A percentile compares a stretch with the other conserved stretches of the same genome.
These are phyloP conservation scores for Dryobates pubescens DNA, from an alignment of 2,797 vertebrate genomes.

Conservation along the genomic window DNA sequence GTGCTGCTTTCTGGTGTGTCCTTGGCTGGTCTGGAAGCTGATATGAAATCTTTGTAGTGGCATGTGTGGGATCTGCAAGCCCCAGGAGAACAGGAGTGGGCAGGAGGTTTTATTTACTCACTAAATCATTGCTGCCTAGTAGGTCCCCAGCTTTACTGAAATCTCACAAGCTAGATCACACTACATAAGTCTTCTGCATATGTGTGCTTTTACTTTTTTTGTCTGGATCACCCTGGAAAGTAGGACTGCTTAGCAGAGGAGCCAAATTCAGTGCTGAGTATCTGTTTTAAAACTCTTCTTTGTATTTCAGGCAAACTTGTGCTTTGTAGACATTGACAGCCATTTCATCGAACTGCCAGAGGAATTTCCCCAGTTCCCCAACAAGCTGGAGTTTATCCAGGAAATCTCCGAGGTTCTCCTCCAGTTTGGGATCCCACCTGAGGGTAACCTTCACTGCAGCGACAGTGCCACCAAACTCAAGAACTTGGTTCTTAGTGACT, in stretches of 20 bases:
- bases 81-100: background rate
- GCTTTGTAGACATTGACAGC: conserved; percentile 98
- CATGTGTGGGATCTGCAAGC: background rate
- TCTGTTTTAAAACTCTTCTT: background rate
- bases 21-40: background rate
- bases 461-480: conserved; percentile 81
- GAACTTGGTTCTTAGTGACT: conserved; percentile 88
- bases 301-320: conserved; percentile 90
- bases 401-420: conserved; percentile 92
- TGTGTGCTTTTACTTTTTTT: background rate
- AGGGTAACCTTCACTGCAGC: conserved; percentile 79
- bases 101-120: background rate
- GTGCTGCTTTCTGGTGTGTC: background rate
- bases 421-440: conserved; percentile 86
- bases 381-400: conserved; percentile 91
- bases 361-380: conserved; percentile 93
- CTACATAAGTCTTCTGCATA: background rate
- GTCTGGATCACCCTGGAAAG: background rate
- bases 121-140: background rate
- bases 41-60: background rate
- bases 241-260: background rate
- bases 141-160: background rate
- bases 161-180: background rate
- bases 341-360: conserved; percentile 92
- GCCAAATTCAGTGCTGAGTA: background rate